Base-by-base conservation (phyloP, 1,140 invertebrate species). In the Drosophila persimilis region DNA sequence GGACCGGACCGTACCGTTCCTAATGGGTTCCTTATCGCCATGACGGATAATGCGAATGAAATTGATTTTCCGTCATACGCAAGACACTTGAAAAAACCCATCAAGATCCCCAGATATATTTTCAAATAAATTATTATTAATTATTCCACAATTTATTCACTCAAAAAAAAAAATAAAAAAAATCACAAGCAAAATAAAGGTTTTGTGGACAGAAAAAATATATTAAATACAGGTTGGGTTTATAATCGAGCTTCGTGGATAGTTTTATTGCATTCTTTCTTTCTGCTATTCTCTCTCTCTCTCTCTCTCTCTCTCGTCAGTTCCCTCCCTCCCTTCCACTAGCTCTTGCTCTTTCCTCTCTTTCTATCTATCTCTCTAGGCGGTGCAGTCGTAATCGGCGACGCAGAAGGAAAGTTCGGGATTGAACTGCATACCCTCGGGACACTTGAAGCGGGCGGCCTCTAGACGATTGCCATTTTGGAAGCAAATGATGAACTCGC, bases 101-200 rank as follows among this genome's bases (percentile, higher is more conserved):
- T 58, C 29, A 52, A 66, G 66, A 58, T 50, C 50, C 31, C n/a
- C 9, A 57, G 39, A 73, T 78, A 50, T 45, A 29, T 50, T 73
- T 62, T 56, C 41, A 17, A 62, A 56, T 69, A 62, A 74, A 74
- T 83, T 74, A 73, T 58, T 66, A 58, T 76, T 64, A 73, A 76
- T 85, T 85, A 73, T 64, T 85, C 63, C 77, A 70, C 29, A 52
- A 50, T 86, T 80, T 84, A 73, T 86, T 84, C 45, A 84, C 63
- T 75, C 17, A 17, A 60, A 43, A 59, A 63, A 52, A 63, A 51
- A 44, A 41, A 63, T n/a, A n/a, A 45, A 61, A 62, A 69, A 69
- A 60, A 43, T 7, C 5, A 31, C 26, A 73, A 41, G 72, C 39
- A 45, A 43, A 55, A 52, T 69, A 50, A 46, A 35, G 24, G 3